phyloP scores from a whole-genome alignment of 2,888 invertebrate genomes.

The Cephus rjabovi region DNA sequence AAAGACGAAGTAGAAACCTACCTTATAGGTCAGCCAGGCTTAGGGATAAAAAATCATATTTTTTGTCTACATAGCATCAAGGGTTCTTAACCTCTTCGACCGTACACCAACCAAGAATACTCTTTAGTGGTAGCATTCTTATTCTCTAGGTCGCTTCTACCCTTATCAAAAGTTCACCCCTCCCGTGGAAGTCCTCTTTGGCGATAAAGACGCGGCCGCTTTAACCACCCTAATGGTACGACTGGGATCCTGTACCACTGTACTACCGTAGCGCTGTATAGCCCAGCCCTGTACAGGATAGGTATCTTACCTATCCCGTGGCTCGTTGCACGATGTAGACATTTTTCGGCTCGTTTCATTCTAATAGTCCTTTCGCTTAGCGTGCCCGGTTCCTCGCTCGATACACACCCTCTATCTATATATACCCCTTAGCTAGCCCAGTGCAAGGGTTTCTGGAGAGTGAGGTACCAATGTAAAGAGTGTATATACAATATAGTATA shows the following conservation, averaged over 20 bases:
- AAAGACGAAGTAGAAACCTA: not conserved
- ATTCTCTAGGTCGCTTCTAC: not conserved
- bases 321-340: constrained; percentile 4
- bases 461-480: not conserved
- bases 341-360: constrained; percentile 32
- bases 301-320: not conserved
- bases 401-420: constrained; percentile 17
- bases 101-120: not conserved
- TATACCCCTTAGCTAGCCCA: not conserved
- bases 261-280: not conserved
- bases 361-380: constrained; percentile 24
- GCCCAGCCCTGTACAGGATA: not conserved
- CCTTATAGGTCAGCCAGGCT: not conserved
- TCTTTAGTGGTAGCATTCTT: not conserved
- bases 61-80: not conserved
- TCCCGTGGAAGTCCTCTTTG: not conserved
- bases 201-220: not conserved
- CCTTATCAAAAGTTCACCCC: not conserved
- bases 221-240: not conserved
- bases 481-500: not conserved
- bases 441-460: not conserved
- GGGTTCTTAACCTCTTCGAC: not conserved
- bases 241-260: not conserved
- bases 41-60: not conserved
- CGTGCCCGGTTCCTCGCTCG: constrained; percentile 23